These are phyloP conservation scores for Homarus gammarus DNA, from an alignment of 2,888 invertebrate genomes.

Conservation along the genomic window DNA sequence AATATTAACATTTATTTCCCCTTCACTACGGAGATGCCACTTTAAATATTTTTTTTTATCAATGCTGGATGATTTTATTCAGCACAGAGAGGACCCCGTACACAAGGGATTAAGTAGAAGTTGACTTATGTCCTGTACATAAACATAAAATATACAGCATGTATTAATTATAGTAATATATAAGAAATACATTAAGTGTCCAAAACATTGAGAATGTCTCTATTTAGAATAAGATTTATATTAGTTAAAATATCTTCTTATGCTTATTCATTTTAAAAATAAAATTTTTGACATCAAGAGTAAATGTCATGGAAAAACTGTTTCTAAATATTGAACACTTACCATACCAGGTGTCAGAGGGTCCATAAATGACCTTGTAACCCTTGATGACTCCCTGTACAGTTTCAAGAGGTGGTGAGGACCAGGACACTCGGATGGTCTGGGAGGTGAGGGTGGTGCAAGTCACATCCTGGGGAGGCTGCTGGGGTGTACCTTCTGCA, in stretches of 20 bases:
- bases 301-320: not conserved
- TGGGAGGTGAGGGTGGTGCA: slow-evolving; percentile 96
- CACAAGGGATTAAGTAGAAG: too few relatives aligned
- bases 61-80: too few relatives aligned
- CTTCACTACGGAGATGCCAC: too few relatives aligned
- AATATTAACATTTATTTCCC: too few relatives aligned
- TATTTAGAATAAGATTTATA: too few relatives aligned
- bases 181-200: too few relatives aligned
- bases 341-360: slow-evolving; percentile 95
- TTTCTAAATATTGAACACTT: slow-evolving; percentile 80
- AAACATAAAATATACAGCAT: not conserved
- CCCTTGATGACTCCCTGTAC: slow-evolving; percentile 97
- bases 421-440: slow-evolving; percentile 96
- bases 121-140: not conserved
- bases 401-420: slow-evolving; percentile 92
- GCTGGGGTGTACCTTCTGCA: slow-evolving; percentile 95
- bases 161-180: too few relatives aligned
- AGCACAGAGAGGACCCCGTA: too few relatives aligned
- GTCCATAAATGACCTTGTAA: slow-evolving; percentile 95
- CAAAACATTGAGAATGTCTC: too few relatives aligned
- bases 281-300: not conserved
- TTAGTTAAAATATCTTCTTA: too few relatives aligned
- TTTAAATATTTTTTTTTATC: too few relatives aligned
- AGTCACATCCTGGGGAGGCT: slow-evolving; percentile 91
- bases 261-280: not conserved